phyloP scores from a whole-genome alignment of 2,113 vertebrate species.

The Percina caprodes region DNA sequence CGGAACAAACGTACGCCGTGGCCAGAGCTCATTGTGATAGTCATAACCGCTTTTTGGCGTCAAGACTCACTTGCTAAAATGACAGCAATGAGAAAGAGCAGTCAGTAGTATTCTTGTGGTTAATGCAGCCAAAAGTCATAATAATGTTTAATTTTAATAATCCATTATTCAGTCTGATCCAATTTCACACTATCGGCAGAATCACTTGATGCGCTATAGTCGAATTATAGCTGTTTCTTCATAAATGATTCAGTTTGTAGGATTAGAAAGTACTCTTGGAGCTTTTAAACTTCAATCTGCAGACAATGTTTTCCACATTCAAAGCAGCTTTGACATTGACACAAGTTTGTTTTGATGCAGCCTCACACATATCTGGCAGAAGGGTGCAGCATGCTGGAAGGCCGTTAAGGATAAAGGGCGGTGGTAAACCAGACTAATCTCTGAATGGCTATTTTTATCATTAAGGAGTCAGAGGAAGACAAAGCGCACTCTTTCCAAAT shows the following conservation, averaged over 20 bases:
- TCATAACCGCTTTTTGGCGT: constrained; percentile 14
- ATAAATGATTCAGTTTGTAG: neutral
- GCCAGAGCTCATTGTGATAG: constrained; percentile 37
- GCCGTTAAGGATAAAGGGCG: constrained; percentile 1
- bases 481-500: neutral
- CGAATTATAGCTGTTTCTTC: neutral
- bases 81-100: neutral
- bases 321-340: neutral
- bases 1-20: constrained; percentile 37
- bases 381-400: constrained; percentile 3
- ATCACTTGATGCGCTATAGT: neutral
- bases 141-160: neutral
- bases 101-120: neutral
- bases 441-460: neutral
- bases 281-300: neutral
- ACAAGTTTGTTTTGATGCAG: constrained; percentile 24
- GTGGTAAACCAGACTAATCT: neutral
- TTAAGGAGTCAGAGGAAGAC: neutral
- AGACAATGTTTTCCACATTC: constrained; percentile 1
- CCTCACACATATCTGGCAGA: constrained; percentile 27
- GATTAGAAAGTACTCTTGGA: neutral
- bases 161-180: neutral
- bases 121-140: neutral
- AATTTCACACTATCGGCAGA: neutral
- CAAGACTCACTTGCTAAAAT: neutral